Conservation (phyloP, 2,797 vertebrate species). For the Peromyscus eremicus region DNA sequence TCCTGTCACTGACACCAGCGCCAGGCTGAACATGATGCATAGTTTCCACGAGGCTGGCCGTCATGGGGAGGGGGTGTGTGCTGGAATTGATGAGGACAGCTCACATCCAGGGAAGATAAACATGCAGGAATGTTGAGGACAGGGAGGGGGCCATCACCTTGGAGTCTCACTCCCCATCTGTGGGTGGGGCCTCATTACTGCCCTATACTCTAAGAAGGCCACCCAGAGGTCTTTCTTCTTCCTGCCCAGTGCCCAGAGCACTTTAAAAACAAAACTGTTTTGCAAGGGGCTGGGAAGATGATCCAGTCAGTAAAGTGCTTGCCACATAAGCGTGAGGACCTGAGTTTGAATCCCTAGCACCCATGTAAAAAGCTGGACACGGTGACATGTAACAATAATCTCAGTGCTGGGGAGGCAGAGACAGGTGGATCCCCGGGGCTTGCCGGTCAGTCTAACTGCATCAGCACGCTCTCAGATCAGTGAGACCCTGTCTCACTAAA, state of each 20-base stretch:
- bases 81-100: slow-evolving; percentile 95
- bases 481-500: not conserved
- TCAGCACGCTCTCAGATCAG: not conserved
- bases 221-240: not conserved
- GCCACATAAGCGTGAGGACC: not conserved
- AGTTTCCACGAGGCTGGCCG: slow-evolving; percentile 88
- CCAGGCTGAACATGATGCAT: slow-evolving; percentile 93
- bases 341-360: not conserved
- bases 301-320: not conserved
- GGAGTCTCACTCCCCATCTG: not conserved
- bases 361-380: not conserved
- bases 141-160: slow-evolving; percentile 81
- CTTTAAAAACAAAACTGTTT: not conserved
- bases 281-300: not conserved
- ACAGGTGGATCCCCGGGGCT: not conserved
- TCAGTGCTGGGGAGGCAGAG: not conserved
- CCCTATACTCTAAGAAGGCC: not conserved
- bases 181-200: not conserved
- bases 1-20: slow-evolving; percentile 89
- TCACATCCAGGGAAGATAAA: slow-evolving; percentile 91
- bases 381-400: not conserved
- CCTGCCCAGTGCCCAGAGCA: not conserved
- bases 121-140: slow-evolving; percentile 87
- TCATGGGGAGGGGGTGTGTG: slow-evolving; percentile 89
- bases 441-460: not conserved